These are phyloP conservation scores for Pipistrellus kuhlii DNA, from an alignment of 2,797 vertebrate genomes.

Conservation along the genomic window DNA sequence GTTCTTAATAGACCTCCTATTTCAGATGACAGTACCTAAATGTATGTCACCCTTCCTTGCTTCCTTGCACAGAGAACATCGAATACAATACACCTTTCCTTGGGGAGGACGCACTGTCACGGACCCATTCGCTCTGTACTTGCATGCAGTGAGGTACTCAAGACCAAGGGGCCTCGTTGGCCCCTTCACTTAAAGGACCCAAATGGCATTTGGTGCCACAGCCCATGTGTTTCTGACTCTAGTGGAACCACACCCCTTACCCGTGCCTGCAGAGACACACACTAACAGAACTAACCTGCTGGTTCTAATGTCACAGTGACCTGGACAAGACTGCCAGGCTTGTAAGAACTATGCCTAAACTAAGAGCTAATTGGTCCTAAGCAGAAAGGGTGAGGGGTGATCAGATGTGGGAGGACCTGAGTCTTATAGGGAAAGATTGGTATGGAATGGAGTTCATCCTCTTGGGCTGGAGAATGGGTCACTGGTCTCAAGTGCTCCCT, in stretches of 20 bases:
- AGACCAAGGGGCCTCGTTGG: background rate
- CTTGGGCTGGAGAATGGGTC: background rate
- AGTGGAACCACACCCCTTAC: no score
- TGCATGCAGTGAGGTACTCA: background rate
- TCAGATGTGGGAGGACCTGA: background rate
- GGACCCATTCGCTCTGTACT: background rate
- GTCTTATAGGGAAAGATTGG: background rate
- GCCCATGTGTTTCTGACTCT: background rate
- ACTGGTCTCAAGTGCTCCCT: background rate
- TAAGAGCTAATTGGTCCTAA: background rate
- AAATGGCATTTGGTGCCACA: background rate
- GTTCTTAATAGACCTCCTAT: conserved; percentile 19
- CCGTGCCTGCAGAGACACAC: background rate
- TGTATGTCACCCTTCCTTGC: background rate
- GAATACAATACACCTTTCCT: background rate
- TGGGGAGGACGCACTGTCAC: fast-evolving
- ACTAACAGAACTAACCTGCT: background rate
- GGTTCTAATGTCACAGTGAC: background rate
- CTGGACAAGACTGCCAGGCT: background rate
- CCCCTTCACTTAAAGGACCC: background rate
- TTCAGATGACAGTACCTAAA: background rate
- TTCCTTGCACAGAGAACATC: background rate
- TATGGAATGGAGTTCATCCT: background rate
- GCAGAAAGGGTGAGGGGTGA: background rate
- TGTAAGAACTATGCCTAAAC: background rate